Evolutionary conservation across 2,113 vertebrate species (phyloP), one percentile per base, ranked within the genome.

Genomic region (Orthochromis malagaraziensis): DNA sequence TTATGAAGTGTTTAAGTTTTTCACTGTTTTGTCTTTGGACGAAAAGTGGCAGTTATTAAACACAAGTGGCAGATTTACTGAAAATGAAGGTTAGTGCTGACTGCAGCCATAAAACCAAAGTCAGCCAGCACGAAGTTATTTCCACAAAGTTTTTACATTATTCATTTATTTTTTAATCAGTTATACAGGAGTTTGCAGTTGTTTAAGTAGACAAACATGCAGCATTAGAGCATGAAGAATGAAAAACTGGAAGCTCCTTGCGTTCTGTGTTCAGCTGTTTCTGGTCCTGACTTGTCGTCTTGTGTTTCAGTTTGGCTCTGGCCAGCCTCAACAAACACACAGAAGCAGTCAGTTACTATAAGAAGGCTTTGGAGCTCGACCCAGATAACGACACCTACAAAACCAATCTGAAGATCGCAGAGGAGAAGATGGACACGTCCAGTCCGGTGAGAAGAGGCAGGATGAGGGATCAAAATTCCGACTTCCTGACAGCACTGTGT

Each of bases 361-460:
- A 96, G 92, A 99, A 98, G 94, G 99, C 99, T 4, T 93, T 99
- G 95, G 98, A 99, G 91, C 93, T 99, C n/a, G 98, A 99, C 77
- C 98, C 99, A 0, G 98, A 99, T 51, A 99, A 99, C 0, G 99
- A 99, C 26, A 98, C 97, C 0, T 99, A 99, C 93, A 99, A 97
- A 93, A 96, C 96, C 21, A 99, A 99, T 94, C 96, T 99, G 70
- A 98, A 97, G 95, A 97, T 99, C 17, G 98, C 98, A 0, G 98
- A 99, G 88, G 97, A 98, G 94, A 99, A 99, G 94, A 97, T 99
- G 95, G 98, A 99, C 82, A 95, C 96, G 0, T 97, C 97, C 0
- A 99, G 98, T 53, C 98, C 98, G 0, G 99, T 99, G 84, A 97
- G 97, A 95, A 3, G 10, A 33, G 57, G 5, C 2, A 4, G 12